Conservation (phyloP, 2,113 vertebrate species). For the Spheniscus mendiculus region DNA sequence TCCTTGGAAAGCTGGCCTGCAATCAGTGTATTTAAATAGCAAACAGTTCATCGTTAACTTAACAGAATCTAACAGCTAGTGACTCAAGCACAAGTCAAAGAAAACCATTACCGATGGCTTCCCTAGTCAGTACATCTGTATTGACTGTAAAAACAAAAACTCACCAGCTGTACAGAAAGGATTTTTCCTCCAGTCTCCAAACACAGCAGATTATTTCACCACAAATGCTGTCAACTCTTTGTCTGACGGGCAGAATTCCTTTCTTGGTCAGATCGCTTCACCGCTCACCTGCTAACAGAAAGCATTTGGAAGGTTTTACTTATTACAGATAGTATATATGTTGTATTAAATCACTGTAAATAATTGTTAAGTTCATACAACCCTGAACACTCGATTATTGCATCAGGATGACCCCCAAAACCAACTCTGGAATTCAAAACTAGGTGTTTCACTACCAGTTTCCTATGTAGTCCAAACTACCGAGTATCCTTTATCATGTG, state of each 20-base stretch:
- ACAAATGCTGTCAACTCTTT: neutral
- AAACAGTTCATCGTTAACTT: neutral
- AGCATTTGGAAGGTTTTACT: neutral
- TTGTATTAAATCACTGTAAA: neutral
- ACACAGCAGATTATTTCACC: neutral
- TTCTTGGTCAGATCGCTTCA: conserved; percentile 7
- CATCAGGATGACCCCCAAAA: conserved; percentile 37
- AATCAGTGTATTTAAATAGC: neutral
- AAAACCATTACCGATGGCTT: neutral
- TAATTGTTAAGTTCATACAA: neutral
- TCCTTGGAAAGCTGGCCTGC: conserved; percentile 12
- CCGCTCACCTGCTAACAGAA: conserved; percentile 13
- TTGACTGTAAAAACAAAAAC: conserved; percentile 4
- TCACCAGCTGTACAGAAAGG: conserved; percentile 44
- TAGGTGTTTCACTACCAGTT: neutral
- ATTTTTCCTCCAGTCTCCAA: conserved; percentile 37
- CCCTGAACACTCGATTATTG: neutral
- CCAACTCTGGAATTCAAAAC: neutral
- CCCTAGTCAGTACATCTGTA: neutral
- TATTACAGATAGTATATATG: neutral
- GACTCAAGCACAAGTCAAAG: neutral
- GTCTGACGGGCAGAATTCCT: neutral
- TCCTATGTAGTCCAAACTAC: neutral
- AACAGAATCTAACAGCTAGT: neutral
- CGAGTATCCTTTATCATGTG: neutral